Conservation (phyloP, 1,140 invertebrate genomes). For the Oryctes rhinoceros region DNA sequence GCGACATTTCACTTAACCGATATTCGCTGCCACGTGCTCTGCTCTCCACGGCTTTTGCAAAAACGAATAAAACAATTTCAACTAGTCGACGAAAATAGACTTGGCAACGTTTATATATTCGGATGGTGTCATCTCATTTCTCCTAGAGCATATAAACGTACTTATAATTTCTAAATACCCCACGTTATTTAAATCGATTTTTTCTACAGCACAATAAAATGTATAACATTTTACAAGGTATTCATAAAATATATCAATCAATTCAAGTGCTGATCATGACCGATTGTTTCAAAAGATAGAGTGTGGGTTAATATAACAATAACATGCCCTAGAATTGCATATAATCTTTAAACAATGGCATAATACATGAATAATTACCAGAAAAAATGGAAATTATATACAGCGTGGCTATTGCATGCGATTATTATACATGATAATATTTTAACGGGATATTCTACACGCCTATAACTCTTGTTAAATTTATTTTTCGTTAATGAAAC, state of each 20-base stretch:
- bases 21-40: not conserved
- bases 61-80: slow-evolving; percentile 28
- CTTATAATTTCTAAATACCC: no score
- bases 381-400: slow-evolving; percentile 5
- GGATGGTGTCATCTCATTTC: slow-evolving; percentile 30
- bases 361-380: slow-evolving; percentile 13
- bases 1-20: slow-evolving; percentile 2
- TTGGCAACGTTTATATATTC: slow-evolving; percentile 40
- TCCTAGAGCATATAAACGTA: not conserved
- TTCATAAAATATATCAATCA: no score
- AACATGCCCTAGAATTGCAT: not conserved
- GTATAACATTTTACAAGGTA: no score
- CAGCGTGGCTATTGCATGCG: not conserved
- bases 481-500: no score
- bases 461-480: no score
- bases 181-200: no score
- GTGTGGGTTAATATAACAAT: not conserved
- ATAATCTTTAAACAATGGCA: slow-evolving; percentile 7
- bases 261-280: not conserved
- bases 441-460: no score
- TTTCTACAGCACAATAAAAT: no score
- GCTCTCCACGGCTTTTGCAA: not conserved
- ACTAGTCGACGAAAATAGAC: slow-evolving; percentile 31
- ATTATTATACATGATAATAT: no score
- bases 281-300: not conserved